Conservation (phyloP, 2,888 invertebrate species). For the Idaea dimidiata region DNA sequence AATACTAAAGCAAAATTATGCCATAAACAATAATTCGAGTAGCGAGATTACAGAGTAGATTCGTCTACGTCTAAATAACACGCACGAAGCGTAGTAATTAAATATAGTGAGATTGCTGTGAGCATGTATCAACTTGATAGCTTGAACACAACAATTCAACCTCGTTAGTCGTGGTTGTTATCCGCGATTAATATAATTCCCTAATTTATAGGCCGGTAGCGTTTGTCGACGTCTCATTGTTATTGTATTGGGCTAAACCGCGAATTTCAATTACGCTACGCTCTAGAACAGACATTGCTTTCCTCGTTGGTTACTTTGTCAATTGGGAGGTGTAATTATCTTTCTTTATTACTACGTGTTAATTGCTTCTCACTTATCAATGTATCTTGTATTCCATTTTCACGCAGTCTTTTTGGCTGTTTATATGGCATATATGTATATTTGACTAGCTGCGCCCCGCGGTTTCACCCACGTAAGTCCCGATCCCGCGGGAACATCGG, state of each 20-base stretch:
- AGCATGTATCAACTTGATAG: slow-evolving; percentile 31
- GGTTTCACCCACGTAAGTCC: too few species aligned
- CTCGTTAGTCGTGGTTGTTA: slow-evolving; percentile 48
- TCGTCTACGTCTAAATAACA: slow-evolving; percentile 26
- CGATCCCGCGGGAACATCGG: too few species aligned
- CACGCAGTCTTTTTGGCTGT: too few species aligned
- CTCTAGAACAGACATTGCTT: slow-evolving; percentile 46
- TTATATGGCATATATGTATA: too few species aligned
- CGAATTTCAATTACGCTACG: slow-evolving; percentile 61
- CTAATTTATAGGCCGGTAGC: slow-evolving; percentile 67
- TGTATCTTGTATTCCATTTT: too few species aligned
- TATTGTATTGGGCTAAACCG: slow-evolving; percentile 60
- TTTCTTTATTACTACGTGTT: slow-evolving; percentile 5
- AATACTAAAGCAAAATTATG: neutral
- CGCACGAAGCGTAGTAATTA: slow-evolving; percentile 30
- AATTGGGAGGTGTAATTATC: slow-evolving; percentile 31
- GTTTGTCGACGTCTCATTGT: slow-evolving; percentile 36
- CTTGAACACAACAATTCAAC: slow-evolving; percentile 37
- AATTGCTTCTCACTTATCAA: neutral
- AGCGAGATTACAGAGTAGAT: slow-evolving; percentile 20
- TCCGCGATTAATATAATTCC: slow-evolving; percentile 72
- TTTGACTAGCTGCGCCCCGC: too few species aligned
- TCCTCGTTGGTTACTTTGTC: slow-evolving; percentile 44
- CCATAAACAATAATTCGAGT: slow-evolving; percentile 2
- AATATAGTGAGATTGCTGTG: slow-evolving; percentile 31